A percentile compares a stretch with the other conserved stretches of the same genome.
Conservation (phyloP, 2,797 vertebrate genomes). For the Distichodus sexfasciatus region DNA sequence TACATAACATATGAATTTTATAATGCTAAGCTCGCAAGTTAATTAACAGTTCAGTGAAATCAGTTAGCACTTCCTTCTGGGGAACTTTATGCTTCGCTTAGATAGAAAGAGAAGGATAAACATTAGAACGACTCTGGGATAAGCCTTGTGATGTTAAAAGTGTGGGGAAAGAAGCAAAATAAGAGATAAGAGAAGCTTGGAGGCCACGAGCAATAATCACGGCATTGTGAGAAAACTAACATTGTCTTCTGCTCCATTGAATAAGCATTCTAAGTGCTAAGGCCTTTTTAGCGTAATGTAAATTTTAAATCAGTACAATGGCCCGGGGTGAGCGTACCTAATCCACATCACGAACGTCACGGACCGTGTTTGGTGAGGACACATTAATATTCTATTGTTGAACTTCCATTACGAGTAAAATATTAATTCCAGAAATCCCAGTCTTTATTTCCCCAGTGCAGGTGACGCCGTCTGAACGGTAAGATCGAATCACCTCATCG, state of each 20-base stretch:
- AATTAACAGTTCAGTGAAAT: not conserved
- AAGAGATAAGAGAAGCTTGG: conserved; percentile 36
- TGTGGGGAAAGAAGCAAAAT: not conserved
- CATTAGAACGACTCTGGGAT: not conserved
- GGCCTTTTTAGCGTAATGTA: conserved; percentile 42
- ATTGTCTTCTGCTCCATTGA: conserved; percentile 49
- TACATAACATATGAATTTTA: not conserved
- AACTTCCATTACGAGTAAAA: conserved; percentile 19
- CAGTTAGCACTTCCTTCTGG: not conserved
- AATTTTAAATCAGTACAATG: conserved; percentile 39
- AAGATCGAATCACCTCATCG: not conserved
- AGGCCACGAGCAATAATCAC: conserved; percentile 23
- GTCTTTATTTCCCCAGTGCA: not conserved
- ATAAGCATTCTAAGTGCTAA: conserved; percentile 48
- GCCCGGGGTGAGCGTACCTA: conserved; percentile 17
- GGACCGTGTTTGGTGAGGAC: conserved; percentile 34
- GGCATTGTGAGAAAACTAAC: conserved; percentile 38
- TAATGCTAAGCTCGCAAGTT: not conserved
- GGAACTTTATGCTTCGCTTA: not conserved
- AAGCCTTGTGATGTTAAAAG: not conserved
- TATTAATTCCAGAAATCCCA: conserved; percentile 27
- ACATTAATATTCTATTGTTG: conserved; percentile 22
- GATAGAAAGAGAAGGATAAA: conserved; percentile 16
- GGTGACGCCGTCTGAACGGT: not conserved
- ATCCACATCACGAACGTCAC: conserved; percentile 29